Evolutionary conservation across 1,140 invertebrate species (phyloP).

Genomic region (Polyergus mexicanus): DNA sequence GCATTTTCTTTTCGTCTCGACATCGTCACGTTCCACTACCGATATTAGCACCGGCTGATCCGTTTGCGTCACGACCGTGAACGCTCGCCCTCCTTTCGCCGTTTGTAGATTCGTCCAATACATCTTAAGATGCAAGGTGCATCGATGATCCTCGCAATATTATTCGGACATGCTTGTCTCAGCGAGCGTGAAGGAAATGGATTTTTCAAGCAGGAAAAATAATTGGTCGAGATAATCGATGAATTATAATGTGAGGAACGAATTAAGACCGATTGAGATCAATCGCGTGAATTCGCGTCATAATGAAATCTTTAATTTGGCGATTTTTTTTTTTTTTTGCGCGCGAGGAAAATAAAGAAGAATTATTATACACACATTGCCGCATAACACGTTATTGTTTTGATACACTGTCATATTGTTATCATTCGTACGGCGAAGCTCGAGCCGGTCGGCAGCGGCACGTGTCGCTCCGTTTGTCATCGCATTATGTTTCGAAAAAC

Average conservation of each 20-base stretch:
- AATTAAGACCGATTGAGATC: not conserved
- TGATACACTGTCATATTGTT: no score
- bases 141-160: not conserved
- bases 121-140: slow-evolving; percentile 3
- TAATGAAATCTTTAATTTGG: no score
- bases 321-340: no score
- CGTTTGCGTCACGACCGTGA: slow-evolving; percentile 73
- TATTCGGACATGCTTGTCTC: not conserved
- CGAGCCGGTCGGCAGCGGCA: no score
- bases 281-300: not conserved
- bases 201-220: not conserved
- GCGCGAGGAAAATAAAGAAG: no score
- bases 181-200: not conserved
- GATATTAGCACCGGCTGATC: slow-evolving; percentile 74
- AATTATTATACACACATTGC: no score
- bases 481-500: no score
- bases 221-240: slow-evolving; percentile 20
- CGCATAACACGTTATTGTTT: no score
- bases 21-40: slow-evolving; percentile 76
- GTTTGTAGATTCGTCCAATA: slow-evolving; percentile 38
- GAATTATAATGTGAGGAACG: slow-evolving; percentile 5
- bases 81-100: slow-evolving; percentile 72
- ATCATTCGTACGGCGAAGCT: no score
- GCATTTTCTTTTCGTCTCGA: slow-evolving; percentile 61
- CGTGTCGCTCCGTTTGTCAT: no score